phyloP scores from a whole-genome alignment of 2,888 invertebrate species.

The Rhogogaster chlorosoma region DNA sequence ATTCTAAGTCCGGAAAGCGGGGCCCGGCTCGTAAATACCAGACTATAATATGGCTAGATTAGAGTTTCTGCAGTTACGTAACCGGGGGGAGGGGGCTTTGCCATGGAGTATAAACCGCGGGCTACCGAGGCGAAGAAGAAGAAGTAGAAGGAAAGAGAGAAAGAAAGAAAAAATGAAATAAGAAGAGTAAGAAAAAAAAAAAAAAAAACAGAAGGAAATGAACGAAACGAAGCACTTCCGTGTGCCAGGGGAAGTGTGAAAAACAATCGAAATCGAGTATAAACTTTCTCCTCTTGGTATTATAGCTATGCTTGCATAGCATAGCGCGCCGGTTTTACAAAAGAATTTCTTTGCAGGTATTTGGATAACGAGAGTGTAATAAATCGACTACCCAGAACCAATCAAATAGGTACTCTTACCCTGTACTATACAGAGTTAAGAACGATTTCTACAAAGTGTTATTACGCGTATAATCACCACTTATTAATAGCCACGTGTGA shows the following conservation, averaged over 20 bases:
- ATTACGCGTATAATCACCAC: neutral
- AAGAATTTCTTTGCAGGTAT: neutral
- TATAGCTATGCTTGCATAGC: neutral
- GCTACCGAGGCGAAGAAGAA: neutral
- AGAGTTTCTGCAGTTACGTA: neutral
- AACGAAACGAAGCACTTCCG: slow-evolving; percentile 29
- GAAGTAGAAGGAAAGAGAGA: neutral
- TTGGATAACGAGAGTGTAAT: neutral
- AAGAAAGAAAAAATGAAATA: neutral
- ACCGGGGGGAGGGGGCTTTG: neutral
- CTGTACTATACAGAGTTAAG: neutral
- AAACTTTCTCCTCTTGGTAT: slow-evolving; percentile 15
- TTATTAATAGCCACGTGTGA: neutral
- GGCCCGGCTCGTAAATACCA: neutral
- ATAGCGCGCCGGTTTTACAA: neutral
- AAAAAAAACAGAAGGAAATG: neutral
- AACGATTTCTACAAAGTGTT: neutral
- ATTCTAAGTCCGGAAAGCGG: neutral
- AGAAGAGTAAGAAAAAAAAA: neutral
- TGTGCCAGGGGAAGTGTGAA: slow-evolving; percentile 23
- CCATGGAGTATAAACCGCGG: neutral
- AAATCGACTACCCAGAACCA: neutral
- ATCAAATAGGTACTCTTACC: neutral
- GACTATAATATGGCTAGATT: neutral
- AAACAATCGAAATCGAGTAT: slow-evolving; percentile 35